phyloP scores from a whole-genome alignment of 2,113 vertebrate species.

The Sialia sialis region DNA sequence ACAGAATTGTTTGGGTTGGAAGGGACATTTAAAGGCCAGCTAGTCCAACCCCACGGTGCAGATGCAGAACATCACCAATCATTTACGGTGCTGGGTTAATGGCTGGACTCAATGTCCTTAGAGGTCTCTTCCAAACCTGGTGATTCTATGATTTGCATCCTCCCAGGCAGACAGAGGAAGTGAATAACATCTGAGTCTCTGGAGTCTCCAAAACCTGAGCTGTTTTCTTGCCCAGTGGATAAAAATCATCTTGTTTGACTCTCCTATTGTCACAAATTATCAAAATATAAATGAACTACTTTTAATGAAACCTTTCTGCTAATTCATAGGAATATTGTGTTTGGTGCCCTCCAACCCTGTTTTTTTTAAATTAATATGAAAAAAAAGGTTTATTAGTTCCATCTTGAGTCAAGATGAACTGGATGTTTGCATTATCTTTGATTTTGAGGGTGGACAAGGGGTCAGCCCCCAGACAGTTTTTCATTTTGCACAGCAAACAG shows the following conservation, averaged over 20 bases:
- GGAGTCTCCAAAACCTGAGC: background rate
- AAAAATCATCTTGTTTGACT: background rate
- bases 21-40: background rate
- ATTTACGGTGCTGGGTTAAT: background rate
- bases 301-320: background rate
- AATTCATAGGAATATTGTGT: background rate
- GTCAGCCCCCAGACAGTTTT: background rate
- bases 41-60: fast-evolving
- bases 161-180: background rate
- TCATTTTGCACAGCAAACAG: background rate
- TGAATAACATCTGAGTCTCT: background rate
- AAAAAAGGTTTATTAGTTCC: background rate
- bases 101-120: background rate
- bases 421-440: background rate
- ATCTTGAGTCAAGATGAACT: background rate
- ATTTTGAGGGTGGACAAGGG: background rate
- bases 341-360: fast-evolving
- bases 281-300: background rate
- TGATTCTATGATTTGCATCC: background rate
- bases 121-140: background rate
- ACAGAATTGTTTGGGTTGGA: background rate
- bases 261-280: background rate
- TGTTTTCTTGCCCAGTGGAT: background rate
- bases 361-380: background rate
- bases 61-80: background rate